Evolutionary conservation across 2,888 invertebrate genomes (phyloP).

Genomic region (Oxyteleia sp.): DNA sequence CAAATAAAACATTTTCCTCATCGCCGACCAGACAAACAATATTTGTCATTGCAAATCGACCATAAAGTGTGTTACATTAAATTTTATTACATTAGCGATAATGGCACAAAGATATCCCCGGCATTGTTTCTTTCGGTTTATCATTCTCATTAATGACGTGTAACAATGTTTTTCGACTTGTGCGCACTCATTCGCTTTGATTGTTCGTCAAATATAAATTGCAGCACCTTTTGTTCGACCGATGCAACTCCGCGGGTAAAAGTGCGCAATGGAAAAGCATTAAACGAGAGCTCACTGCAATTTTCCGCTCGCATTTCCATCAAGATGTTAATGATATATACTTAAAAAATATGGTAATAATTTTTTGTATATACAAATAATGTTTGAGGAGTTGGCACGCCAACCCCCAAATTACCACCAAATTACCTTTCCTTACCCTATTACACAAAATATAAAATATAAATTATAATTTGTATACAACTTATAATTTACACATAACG

Average conservation of each 20-base stretch:
- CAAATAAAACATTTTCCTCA: constrained; percentile 1
- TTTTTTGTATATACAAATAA: too few relatives aligned
- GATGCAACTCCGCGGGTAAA: neutral
- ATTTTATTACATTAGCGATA: constrained; percentile 37
- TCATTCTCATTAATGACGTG: constrained; percentile 36
- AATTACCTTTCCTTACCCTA: too few relatives aligned
- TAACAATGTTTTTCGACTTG: constrained; percentile 22
- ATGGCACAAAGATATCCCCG: constrained; percentile 26
- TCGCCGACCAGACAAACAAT: constrained; percentile 17
- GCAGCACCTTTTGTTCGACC: neutral
- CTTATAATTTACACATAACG: too few relatives aligned
- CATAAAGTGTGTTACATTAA: constrained; percentile 24
- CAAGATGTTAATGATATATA: too few relatives aligned
- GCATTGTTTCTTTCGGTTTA: constrained; percentile 42
- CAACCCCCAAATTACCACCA: too few relatives aligned
- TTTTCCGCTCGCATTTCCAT: neutral
- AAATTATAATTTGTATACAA: too few relatives aligned
- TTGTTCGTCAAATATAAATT: constrained; percentile 13
- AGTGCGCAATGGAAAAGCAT: constrained; percentile 3
- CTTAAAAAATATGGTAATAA: too few relatives aligned
- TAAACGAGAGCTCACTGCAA: neutral
- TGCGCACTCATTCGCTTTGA: constrained; percentile 25
- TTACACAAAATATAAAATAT: too few relatives aligned
- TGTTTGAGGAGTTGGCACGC: too few relatives aligned
- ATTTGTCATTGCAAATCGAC: constrained; percentile 21